Base-by-base conservation (phyloP, 2,113 vertebrate genomes). In the Stercorarius parasiticus region DNA sequence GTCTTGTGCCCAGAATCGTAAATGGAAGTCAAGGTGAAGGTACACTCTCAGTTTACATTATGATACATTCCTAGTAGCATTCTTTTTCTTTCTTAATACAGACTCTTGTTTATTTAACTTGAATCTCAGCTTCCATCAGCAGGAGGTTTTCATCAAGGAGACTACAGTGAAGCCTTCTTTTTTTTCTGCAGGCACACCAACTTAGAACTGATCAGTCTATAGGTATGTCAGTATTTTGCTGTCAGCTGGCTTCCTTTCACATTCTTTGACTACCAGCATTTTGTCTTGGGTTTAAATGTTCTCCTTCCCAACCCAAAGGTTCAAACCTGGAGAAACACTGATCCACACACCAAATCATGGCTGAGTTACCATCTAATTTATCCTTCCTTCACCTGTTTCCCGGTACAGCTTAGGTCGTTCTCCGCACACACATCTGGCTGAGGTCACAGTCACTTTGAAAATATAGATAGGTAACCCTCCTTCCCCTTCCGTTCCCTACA, bases 11-110 rank as follows among this genome's bases (percentile, higher is more conserved):
- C 30, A 84, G 83, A 92, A 92, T 34, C 67, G 52, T 56, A 83
- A 95, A 76, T 76, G 95, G 50, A 21, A n/a, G 76, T 87, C 77
- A 92, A 89, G 91, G 61, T 89, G 81, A 97, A 82, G 56, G 22
- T 50, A 79, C 11, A 72, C 21, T 81, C 65, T 92, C 52, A 82
- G 65, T 84, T 92, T 95, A 93, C 47, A 40, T 71, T 67, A 82
- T 3, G 1, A 80, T 10, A 58, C 10, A 6, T 86, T 88, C 74
- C 69, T 76, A 72, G 38, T 42, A 34, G 23, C 50, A 76, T 72
- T 84, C 10, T 58, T 88, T 71, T 67, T 62, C 61, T 81, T 86
- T 73, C 49, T 47, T 72, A 49, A 84, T 52, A 67, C 12, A 72
- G 36, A 67, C 7, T 71, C 7, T 34, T 83, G 15, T 92, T 93